A percentile compares a stretch with the other conserved stretches of the same genome.
phyloP scores from a whole-genome alignment of 2,888 invertebrate genomes.

The Drosophila demipolita region DNA sequence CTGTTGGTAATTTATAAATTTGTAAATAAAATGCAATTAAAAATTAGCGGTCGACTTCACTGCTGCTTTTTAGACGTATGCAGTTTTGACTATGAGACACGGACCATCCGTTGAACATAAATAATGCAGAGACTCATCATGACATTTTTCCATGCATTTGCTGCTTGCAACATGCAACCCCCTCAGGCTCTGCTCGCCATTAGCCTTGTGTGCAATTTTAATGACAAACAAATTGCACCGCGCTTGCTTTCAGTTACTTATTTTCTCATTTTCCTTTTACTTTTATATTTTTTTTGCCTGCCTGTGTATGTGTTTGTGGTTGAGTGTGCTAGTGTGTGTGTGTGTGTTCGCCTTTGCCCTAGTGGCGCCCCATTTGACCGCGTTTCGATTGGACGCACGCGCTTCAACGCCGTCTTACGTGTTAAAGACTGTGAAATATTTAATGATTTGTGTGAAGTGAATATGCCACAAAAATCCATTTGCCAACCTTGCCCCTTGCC shows the following conservation, averaged over 20 bases:
- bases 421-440: slow-evolving; percentile 74
- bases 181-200: slow-evolving; percentile 67
- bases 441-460: slow-evolving; percentile 54
- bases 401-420: slow-evolving; percentile 68
- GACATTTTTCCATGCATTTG: slow-evolving; percentile 44
- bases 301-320: background rate
- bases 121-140: slow-evolving; percentile 64
- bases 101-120: slow-evolving; percentile 49
- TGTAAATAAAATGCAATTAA: slow-evolving; percentile 3
- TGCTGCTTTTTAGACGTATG: background rate
- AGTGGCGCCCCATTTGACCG: slow-evolving; percentile 71
- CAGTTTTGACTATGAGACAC: slow-evolving; percentile 19
- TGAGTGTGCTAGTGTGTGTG: background rate
- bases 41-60: slow-evolving; percentile 11
- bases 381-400: slow-evolving; percentile 73
- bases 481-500: background rate
- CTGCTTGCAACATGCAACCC: slow-evolving; percentile 33
- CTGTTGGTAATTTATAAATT: background rate
- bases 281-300: background rate
- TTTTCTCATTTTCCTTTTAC: background rate
- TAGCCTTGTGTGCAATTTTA: slow-evolving; percentile 81
- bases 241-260: slow-evolving; percentile 44
- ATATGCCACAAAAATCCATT: slow-evolving; percentile 18
- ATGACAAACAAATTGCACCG: slow-evolving; percentile 77
- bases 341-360: slow-evolving; percentile 29